Percentiles rank a stretch among this genome's conserved stretches.
Evolutionary conservation across 2,888 invertebrate genomes (phyloP).

Genomic region (Melikaiella ostensackeni): DNA sequence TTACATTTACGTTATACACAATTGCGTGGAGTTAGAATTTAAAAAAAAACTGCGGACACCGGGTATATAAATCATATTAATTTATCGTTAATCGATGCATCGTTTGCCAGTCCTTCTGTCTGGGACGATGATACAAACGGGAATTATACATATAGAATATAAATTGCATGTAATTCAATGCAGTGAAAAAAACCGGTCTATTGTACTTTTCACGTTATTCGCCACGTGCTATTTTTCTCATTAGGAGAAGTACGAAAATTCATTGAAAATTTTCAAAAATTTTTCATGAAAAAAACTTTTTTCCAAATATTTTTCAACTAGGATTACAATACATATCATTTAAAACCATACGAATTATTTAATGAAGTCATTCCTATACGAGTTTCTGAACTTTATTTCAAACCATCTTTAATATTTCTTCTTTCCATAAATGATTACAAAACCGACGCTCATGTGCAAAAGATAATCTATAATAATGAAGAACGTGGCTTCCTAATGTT

Average conservation of each 20-base stretch:
- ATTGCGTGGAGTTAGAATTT: neutral
- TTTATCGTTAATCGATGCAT: neutral
- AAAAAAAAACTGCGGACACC: neutral
- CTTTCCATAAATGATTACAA: too few relatives aligned
- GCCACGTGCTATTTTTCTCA: neutral
- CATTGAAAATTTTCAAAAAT: neutral
- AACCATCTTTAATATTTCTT: too few relatives aligned
- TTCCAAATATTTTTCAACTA: neutral
- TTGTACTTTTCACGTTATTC: neutral
- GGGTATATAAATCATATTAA: conserved; percentile 2
- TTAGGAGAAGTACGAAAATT: neutral
- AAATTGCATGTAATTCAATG: neutral
- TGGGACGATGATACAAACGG: neutral
- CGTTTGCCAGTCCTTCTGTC: neutral
- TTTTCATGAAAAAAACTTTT: neutral
- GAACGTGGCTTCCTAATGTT: too few relatives aligned
- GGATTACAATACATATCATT: too few relatives aligned
- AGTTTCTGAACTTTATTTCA: too few relatives aligned
- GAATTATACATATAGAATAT: neutral
- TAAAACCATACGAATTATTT: neutral
- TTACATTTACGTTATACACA: too few relatives aligned
- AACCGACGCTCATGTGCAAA: too few relatives aligned
- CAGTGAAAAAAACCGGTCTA: neutral
- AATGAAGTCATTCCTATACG: too few relatives aligned
- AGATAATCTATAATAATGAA: too few relatives aligned